Percentiles rank a stretch among this genome's conserved stretches.
phyloP scores from a whole-genome alignment of 2,113 vertebrate genomes.

The Upupa epops region DNA sequence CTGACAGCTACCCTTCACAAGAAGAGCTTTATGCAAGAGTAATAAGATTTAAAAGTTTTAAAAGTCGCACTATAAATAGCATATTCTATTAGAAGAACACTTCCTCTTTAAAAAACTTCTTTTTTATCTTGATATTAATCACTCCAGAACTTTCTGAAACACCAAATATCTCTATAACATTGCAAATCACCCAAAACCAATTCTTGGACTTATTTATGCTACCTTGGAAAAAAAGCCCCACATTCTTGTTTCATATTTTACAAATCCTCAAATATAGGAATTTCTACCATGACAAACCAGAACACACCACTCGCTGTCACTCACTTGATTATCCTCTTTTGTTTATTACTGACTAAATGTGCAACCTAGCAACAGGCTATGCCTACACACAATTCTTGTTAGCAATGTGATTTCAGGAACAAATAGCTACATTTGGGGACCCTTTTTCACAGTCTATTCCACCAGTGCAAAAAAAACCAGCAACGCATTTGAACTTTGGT shows the following conservation, averaged over 20 bases:
- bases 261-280: not conserved
- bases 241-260: not conserved
- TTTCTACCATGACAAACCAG: not conserved
- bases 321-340: constrained; percentile 28
- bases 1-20: not conserved
- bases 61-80: constrained; percentile 49
- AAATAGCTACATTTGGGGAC: not conserved
- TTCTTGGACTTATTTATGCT: not conserved
- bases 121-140: not conserved
- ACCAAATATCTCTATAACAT: not conserved
- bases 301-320: constrained; percentile 22
- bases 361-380: constrained; percentile 42
- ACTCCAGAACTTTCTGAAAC: constrained; percentile 6
- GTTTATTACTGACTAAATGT: constrained; percentile 35
- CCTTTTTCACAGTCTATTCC: not conserved
- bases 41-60: constrained; percentile 49
- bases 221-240: not conserved
- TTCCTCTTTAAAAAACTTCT: constrained; percentile 1
- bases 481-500: not conserved
- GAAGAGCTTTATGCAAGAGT: constrained; percentile 51
- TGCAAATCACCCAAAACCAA: not conserved
- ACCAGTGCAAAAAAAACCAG: not conserved
- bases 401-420: not conserved
- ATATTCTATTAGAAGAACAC: constrained; percentile 33
- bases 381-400: constrained; percentile 14